Evolutionary conservation across 2,113 vertebrate species (phyloP).

Genomic region (Dromaius novaehollandiae): DNA sequence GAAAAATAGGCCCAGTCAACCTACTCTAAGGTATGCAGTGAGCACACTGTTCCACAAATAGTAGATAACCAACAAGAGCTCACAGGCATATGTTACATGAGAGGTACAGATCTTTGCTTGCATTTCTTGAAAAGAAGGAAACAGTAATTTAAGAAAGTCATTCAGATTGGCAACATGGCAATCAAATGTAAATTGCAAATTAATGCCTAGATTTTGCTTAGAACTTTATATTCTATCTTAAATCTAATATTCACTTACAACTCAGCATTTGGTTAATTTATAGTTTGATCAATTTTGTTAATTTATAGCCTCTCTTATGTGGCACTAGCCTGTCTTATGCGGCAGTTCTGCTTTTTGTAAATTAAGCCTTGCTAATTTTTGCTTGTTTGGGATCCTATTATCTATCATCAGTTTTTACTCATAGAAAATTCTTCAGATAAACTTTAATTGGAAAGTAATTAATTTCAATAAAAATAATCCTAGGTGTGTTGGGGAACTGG

Average conservation of each 20-base stretch:
- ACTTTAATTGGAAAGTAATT: no score
- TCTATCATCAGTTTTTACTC: background rate
- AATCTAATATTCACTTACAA: background rate
- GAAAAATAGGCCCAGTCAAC: background rate
- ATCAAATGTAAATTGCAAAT: background rate
- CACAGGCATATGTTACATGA: background rate
- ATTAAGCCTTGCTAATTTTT: background rate
- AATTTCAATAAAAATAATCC: background rate
- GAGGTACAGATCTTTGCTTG: background rate
- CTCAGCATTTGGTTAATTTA: background rate
- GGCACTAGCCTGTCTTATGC: background rate
- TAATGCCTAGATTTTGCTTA: background rate
- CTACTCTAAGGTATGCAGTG: background rate
- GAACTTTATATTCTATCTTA: background rate
- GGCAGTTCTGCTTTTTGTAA: background rate
- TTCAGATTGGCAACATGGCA: background rate
- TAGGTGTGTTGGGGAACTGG: background rate
- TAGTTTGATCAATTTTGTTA: background rate
- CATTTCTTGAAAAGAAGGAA: background rate
- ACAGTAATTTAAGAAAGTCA: background rate
- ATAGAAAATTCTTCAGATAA: background rate
- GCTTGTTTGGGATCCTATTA: background rate
- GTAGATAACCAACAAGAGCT: background rate
- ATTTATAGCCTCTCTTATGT: background rate
- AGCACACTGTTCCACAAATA: background rate